phyloP scores from a whole-genome alignment of 2,888 invertebrate species.

The Troides aeacus region DNA sequence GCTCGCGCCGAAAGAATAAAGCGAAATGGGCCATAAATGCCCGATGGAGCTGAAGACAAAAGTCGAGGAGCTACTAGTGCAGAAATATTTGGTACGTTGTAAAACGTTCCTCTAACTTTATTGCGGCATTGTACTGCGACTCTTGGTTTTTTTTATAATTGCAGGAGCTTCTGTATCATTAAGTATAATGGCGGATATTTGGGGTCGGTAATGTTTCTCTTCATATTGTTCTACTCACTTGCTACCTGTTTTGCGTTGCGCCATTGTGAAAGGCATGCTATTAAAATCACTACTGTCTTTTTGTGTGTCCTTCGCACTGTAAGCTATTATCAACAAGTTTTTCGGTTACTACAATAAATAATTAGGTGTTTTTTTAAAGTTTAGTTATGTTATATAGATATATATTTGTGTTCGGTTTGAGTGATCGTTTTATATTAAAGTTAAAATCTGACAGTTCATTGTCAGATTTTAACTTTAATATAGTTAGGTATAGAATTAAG shows the following conservation, averaged over 20 bases:
- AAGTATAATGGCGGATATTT: conserved; percentile 40
- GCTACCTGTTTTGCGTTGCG: conserved; percentile 32
- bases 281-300: conserved; percentile 19
- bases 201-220: conserved; percentile 20
- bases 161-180: conserved; percentile 69
- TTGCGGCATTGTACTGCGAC: conserved; percentile 69
- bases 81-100: conserved; percentile 70
- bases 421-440: no score
- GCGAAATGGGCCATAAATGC: conserved; percentile 71
- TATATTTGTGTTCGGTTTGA: no score
- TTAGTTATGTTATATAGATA: no score
- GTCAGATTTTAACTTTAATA: no score
- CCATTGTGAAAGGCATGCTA: conserved; percentile 34
- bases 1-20: conserved; percentile 65
- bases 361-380: no score
- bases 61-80: conserved; percentile 64
- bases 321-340: neutral
- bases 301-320: conserved; percentile 12
- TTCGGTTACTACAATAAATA: no score
- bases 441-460: no score
- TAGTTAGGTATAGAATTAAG: no score
- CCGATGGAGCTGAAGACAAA: conserved; percentile 63
- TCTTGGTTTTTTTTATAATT: conserved; percentile 58
- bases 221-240: conserved; percentile 15
- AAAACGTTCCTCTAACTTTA: conserved; percentile 65